A percentile compares a stretch with the other conserved stretches of the same genome.
Conservation (phyloP, 2,113 vertebrate species). For the Sorex fumeus region DNA sequence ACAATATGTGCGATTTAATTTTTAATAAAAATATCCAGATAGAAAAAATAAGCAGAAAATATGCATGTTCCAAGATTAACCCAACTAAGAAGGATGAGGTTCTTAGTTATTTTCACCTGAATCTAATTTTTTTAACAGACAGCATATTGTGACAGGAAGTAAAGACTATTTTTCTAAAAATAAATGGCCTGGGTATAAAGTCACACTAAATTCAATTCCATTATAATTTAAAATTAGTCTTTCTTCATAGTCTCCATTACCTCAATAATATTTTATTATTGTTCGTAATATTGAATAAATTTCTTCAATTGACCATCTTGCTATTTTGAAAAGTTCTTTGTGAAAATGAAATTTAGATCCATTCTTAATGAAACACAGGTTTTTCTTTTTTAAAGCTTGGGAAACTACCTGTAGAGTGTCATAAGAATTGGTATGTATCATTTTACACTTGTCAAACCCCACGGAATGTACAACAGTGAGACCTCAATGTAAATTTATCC, state of each 20-base stretch:
- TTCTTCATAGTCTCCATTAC: background rate
- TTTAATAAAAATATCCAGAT: background rate
- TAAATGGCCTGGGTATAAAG: background rate
- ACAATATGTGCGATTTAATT: conserved; percentile 6
- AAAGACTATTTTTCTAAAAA: background rate
- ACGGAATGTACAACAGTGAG: background rate
- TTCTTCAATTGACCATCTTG: background rate
- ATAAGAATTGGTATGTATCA: too few species aligned
- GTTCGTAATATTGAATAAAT: conserved; percentile 6
- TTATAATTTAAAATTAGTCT: background rate
- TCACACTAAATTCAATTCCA: background rate
- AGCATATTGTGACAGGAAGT: background rate
- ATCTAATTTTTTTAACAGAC: conserved; percentile 56
- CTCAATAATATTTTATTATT: background rate
- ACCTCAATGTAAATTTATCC: background rate
- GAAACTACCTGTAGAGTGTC: background rate
- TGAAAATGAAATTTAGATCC: conserved; percentile 6
- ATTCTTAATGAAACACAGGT: background rate
- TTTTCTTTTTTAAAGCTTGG: background rate
- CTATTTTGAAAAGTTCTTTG: background rate
- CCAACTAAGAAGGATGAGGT: background rate
- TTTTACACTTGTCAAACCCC: background rate
- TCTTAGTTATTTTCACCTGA: conserved; percentile 33
- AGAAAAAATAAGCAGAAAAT: conserved; percentile 17
- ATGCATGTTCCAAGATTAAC: background rate